Conservation (phyloP, 2,113 vertebrate species). For the Pipra filicauda region DNA sequence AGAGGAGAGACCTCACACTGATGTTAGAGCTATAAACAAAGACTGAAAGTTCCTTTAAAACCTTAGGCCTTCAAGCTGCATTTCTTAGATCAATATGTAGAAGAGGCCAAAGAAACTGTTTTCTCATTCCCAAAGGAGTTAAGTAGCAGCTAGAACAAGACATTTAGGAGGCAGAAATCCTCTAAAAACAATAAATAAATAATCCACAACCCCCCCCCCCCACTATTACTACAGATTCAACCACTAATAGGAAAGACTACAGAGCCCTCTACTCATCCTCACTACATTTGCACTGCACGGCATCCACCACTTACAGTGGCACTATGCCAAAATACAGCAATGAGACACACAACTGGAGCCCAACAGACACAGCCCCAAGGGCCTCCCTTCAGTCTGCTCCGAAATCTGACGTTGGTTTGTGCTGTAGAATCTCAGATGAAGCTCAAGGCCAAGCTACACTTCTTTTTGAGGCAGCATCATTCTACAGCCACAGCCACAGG, state of each 20-base stretch:
- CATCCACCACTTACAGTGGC: not conserved
- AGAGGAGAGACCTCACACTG: not conserved
- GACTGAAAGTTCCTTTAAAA: not conserved
- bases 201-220: fast-evolving
- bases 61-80: not conserved
- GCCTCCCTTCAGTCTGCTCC: not conserved
- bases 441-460: not conserved
- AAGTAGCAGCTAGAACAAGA: not conserved
- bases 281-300: not conserved
- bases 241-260: not conserved
- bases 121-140: not conserved
- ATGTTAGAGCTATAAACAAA: not conserved
- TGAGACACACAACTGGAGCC: not conserved
- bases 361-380: not conserved
- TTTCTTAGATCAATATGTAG: not conserved
- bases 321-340: not conserved
- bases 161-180: not conserved
- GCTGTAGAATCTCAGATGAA: not conserved
- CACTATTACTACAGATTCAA: not conserved
- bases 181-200: not conserved
- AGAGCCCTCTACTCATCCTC: not conserved
- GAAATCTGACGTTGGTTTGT: not conserved
- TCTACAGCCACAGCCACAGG: not conserved
- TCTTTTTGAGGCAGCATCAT: not conserved
- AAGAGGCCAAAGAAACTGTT: not conserved